phyloP scores from a whole-genome alignment of 2,797 vertebrate genomes.

The Rhinophrynus dorsalis region DNA sequence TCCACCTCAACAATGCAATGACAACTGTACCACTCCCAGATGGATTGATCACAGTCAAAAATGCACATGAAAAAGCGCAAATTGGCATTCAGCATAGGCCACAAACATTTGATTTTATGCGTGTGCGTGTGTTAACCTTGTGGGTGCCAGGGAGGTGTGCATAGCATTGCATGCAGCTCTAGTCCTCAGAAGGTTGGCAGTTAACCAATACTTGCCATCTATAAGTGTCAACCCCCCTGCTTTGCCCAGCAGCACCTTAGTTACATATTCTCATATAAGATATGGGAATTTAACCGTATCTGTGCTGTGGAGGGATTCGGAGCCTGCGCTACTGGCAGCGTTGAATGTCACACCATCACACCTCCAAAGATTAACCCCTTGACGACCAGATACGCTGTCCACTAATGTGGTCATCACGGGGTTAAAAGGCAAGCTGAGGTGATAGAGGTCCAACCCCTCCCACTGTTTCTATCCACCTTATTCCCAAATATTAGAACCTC shows the following conservation, averaged over 20 bases:
- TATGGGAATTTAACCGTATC: constrained; percentile 33
- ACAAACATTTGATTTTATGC: too few species aligned
- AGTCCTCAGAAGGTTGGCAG: background rate
- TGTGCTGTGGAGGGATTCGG: background rate
- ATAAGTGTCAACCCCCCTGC: constrained; percentile 10
- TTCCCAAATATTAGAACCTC: constrained; percentile 45
- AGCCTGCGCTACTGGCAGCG: constrained; percentile 1
- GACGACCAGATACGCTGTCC: background rate
- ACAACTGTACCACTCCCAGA: constrained; percentile 40
- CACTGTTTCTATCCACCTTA: constrained; percentile 15
- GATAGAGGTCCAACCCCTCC: constrained; percentile 34
- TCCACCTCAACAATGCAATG: constrained; percentile 17
- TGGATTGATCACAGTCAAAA: constrained; percentile 5
- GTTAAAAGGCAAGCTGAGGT: constrained; percentile 45
- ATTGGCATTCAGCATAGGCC: background rate
- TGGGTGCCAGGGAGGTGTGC: too few species aligned
- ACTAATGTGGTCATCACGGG: constrained; percentile 26
- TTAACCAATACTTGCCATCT: constrained; percentile 33
- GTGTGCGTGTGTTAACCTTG: too few species aligned
- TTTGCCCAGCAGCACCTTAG: constrained; percentile 19
- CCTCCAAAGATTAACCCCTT: too few species aligned
- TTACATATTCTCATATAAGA: constrained; percentile 12
- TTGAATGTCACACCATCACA: constrained; percentile 5
- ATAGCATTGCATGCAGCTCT: background rate
- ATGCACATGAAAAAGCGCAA: constrained; percentile 2